These are phyloP conservation scores for Mastigias papua DNA, from an alignment of 30 jellyfish, hydroid and myxozoan genomes.

Conservation along the genomic window DNA sequence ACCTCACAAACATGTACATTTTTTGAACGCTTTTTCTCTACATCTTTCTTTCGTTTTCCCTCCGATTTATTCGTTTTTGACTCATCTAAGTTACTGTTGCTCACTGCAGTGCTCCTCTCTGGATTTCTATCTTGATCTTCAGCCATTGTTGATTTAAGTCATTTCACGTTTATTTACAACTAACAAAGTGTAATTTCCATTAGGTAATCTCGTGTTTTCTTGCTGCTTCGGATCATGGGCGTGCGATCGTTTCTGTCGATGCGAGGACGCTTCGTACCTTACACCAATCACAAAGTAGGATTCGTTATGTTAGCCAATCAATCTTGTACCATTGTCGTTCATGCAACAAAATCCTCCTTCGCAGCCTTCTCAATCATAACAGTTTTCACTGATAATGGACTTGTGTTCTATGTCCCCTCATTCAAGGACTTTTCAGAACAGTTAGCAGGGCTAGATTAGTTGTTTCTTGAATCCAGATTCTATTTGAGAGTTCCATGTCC, in stretches of 20 bases:
- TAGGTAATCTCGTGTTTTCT: not conserved
- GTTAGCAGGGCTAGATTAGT: too few species aligned
- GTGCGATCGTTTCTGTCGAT: constrained; percentile 1
- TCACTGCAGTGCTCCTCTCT: constrained; percentile 21
- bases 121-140: constrained; percentile 43
- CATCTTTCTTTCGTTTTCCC: constrained; percentile 14
- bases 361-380: not conserved
- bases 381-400: not conserved
- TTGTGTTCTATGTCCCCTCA: too few species aligned
- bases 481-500: too few species aligned
- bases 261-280: not conserved
- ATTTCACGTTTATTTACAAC: constrained; percentile 11
- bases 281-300: not conserved
- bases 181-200: not conserved
- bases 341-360: not conserved
- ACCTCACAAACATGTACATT: constrained; percentile 63
- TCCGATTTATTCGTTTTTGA: not conserved
- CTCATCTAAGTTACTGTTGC: not conserved
- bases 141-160: constrained; percentile 39
- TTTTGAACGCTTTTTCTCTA: constrained; percentile 61
- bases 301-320: not conserved
- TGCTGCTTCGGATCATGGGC: constrained; percentile 4
- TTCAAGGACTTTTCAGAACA: too few species aligned
- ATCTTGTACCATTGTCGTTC: not conserved
- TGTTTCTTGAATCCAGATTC: too few species aligned